Conservation (phyloP, 2,888 invertebrate species). For the Phrixothrix hirtus region DNA sequence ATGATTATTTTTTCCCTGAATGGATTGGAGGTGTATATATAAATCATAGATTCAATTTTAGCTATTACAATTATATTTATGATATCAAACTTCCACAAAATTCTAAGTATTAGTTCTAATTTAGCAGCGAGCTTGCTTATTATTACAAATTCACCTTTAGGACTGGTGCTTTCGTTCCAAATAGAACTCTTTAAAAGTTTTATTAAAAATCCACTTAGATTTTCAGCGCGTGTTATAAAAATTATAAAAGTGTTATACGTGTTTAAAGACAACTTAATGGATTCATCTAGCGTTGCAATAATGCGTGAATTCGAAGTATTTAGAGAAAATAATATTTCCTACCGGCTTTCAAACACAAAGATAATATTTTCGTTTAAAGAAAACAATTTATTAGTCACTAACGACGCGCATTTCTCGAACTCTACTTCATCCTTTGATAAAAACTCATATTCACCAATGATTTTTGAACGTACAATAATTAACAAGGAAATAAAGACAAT, state of each 20-base stretch:
- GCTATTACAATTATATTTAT: background rate
- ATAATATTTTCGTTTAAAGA: too few relatives aligned
- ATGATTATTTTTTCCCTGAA: too few relatives aligned
- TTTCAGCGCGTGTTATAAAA: background rate
- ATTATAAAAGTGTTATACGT: background rate
- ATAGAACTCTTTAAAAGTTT: background rate
- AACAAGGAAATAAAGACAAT: too few relatives aligned
- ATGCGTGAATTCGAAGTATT: background rate
- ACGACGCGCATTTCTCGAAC: too few relatives aligned
- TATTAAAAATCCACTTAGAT: background rate
- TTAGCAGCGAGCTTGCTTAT: background rate
- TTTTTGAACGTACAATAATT: too few relatives aligned
- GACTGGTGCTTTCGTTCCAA: background rate
- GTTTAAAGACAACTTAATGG: background rate
- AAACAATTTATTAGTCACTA: too few relatives aligned
- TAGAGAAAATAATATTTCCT: too few relatives aligned
- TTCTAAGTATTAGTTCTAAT: background rate
- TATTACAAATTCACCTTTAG: constrained; percentile 1
- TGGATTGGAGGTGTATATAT: background rate
- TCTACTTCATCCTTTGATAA: too few relatives aligned
- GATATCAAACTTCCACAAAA: background rate
- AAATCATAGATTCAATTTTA: background rate
- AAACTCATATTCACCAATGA: too few relatives aligned
- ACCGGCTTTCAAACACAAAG: too few relatives aligned
- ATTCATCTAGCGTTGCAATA: background rate